Evolutionary conservation across 2,797 vertebrate species (phyloP).

Genomic region (Otus scops): DNA sequence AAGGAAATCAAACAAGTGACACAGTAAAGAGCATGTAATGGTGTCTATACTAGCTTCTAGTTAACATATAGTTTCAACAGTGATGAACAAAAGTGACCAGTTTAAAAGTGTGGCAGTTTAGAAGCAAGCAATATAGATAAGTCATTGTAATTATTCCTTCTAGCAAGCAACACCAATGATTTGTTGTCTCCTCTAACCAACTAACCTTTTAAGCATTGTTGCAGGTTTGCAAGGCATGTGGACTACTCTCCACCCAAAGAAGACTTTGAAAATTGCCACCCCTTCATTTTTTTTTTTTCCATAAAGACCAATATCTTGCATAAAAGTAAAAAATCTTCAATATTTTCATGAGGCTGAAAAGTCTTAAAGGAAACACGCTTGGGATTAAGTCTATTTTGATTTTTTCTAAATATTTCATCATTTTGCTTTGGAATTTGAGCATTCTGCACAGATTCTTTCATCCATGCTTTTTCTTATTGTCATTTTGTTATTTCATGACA

Average conservation of each 20-base stretch:
- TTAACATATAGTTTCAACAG: not conserved
- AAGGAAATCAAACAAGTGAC: not conserved
- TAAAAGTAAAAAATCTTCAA: not conserved
- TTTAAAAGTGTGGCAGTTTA: not conserved
- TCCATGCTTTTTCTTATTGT: fast-evolving
- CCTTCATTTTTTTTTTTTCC: fast-evolving
- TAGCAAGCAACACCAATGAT: fast-evolving
- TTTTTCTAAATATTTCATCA: not conserved
- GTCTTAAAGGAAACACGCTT: not conserved
- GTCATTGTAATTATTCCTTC: not conserved
- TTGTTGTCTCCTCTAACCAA: not conserved
- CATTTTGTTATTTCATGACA: not conserved
- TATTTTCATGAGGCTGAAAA: not conserved
- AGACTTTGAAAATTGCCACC: not conserved
- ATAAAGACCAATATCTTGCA: not conserved
- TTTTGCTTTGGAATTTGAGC: not conserved
- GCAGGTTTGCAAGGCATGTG: fast-evolving
- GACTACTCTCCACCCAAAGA: not conserved
- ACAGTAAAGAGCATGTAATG: fast-evolving
- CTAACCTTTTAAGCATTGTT: not conserved
- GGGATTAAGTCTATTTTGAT: not conserved
- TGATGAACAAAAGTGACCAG: fast-evolving
- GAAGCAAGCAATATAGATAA: not conserved
- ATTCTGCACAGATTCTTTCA: not conserved
- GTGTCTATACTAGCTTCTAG: not conserved